Evolutionary conservation across 2,797 vertebrate species (phyloP).

Genomic region (Mus spretus): DNA sequence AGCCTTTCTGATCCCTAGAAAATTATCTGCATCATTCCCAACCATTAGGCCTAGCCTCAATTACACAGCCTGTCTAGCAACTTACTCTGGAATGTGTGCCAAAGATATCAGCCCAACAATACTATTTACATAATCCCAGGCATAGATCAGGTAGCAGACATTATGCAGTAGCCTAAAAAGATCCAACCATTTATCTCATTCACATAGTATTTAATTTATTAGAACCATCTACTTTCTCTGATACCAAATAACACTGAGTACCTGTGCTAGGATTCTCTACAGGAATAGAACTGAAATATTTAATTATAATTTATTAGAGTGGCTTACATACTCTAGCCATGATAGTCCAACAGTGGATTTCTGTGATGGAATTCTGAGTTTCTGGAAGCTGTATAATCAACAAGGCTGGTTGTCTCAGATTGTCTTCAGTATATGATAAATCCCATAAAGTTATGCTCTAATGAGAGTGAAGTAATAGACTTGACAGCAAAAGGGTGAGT

Average conservation of each 20-base stretch:
- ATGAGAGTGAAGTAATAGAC: not conserved
- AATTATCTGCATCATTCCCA: not conserved
- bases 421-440: not conserved
- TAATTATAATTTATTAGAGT: not conserved
- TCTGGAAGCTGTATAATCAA: no score
- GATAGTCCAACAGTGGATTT: no score
- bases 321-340: not conserved
- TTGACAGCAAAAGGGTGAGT: not conserved
- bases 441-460: not conserved
- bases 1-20: not conserved
- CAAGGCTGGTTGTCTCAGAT: not conserved
- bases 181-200: not conserved
- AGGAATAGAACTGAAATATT: not conserved
- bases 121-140: not conserved
- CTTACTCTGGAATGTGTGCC: not conserved
- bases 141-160: not conserved
- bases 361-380: not conserved
- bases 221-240: not conserved
- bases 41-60: not conserved
- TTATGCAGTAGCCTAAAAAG: not conserved
- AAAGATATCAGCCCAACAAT: not conserved
- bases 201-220: not conserved
- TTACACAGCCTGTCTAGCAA: rapidly evolving
- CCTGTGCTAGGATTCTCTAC: no score
- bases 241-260: no score